Evolutionary conservation across 2,113 vertebrate species (phyloP), one percentile per base, ranked within the genome.

Genomic region (Saccopteryx leptura): DNA sequence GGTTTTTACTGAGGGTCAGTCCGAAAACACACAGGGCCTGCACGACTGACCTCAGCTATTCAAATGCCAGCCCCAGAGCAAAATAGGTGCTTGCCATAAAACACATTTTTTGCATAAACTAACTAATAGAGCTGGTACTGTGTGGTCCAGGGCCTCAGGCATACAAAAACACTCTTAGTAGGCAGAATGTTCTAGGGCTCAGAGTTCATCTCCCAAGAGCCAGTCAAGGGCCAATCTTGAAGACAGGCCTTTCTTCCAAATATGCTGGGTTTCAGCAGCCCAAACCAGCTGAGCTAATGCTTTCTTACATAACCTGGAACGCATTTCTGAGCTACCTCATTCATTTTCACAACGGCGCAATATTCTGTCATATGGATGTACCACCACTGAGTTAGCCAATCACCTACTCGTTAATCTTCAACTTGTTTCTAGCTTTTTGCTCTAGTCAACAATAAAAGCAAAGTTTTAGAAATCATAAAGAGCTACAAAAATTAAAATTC

Each of bases 391-490:
- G n/a, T 54, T 83, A 91, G n/a, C 26, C 87, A 93, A 68, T 86
- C n/a, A 58, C 6, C 21, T 56, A 50, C 19, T 81, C n/a, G 75
- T 33, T 87, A 81, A 91, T 24, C 52, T 87, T 88, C 39, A 80
- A 87, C 17, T 23, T 91, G 28, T 76, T 93, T 81, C 68, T 48
- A 86, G 39, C 12, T 76, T 89, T 95, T 87, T 50, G 17, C 23
- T 91, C 8, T 54, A 75, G 28, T 71, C 71, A 74, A 86, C 60
- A 91, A 76, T 66, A 91, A 96, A 81, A 91, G 80, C 17, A 83
- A 91, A 58, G 68, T 54, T 87, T 87, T 78, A 75, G 23, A 93
- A 93, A 63, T 58, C 56, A 68, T 68, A 90, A 86, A 93, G 56
- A 79, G 31, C 24, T 79, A 80, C 33, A 93, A 39, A n/a, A 89